These are phyloP conservation scores for Spongilla lacustris DNA, from an alignment of 37 sponge, comb jelly and placozoan genomes.

Conservation along the genomic window DNA sequence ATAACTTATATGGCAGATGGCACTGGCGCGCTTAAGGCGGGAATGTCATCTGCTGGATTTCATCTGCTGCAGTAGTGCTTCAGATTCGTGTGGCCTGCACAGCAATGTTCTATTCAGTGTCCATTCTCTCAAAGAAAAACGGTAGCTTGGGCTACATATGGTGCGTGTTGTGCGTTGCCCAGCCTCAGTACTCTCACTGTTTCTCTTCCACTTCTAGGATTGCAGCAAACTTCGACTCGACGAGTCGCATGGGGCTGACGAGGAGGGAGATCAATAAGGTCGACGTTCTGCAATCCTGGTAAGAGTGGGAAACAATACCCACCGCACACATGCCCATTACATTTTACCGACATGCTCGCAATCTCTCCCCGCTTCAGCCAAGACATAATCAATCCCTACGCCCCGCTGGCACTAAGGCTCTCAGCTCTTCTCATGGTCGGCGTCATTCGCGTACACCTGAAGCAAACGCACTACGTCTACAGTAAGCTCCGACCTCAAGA, in stretches of 20 bases:
- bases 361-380: slow-evolving; percentile 5
- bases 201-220: slow-evolving; percentile 5
- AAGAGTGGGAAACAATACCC: not conserved
- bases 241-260: not conserved
- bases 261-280: slow-evolving; percentile 23
- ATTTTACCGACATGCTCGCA: no score
- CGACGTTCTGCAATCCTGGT: slow-evolving; percentile 18
- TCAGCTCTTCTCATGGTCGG: slow-evolving; percentile 29
- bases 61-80: not conserved
- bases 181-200: not conserved
- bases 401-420: not conserved
- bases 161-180: not conserved
- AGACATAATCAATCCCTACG: slow-evolving; percentile 10
- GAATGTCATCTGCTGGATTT: not conserved
- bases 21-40: not conserved
- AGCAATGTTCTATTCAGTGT: slow-evolving; percentile 11
- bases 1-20: slow-evolving; percentile 1
- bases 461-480: slow-evolving; percentile 32
- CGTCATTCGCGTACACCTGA: slow-evolving; percentile 22
- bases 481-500: not conserved
- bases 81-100: not conserved
- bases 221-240: slow-evolving; percentile 29
- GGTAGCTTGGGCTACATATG: slow-evolving; percentile 15
- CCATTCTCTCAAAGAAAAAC: slow-evolving; percentile 19
- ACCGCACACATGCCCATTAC: not conserved